These are phyloP conservation scores for Sceloporus undulatus DNA, from an alignment of 2,113 vertebrate species.

Conservation along the genomic window DNA sequence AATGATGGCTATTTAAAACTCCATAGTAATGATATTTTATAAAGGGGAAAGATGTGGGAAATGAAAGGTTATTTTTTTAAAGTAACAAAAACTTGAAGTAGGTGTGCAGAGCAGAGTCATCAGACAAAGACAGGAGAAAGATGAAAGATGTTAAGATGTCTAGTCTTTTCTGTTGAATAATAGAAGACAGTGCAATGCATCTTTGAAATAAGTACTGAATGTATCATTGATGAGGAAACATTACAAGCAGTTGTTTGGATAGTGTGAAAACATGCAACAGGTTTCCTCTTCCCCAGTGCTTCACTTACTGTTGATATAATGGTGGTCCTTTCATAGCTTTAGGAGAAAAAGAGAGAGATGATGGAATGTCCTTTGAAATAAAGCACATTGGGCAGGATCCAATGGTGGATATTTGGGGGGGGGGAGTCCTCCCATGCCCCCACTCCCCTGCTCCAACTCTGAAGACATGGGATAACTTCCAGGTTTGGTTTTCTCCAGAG, in stretches of 20 bases:
- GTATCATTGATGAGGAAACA: conserved; percentile 14
- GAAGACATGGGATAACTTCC: background rate
- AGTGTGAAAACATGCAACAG: background rate
- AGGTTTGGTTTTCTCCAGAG: background rate
- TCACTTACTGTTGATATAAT: conserved; percentile 2
- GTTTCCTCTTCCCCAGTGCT: conserved; percentile 17
- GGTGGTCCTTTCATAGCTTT: conserved; percentile 27
- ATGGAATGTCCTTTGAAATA: conserved; percentile 42
- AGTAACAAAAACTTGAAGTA: conserved; percentile 16
- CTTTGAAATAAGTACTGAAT: conserved; percentile 24
- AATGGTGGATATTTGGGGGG: background rate
- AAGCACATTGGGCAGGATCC: conserved; percentile 24
- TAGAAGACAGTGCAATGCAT: conserved; percentile 12
- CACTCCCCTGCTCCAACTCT: background rate
- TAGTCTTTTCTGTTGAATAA: conserved; percentile 24
- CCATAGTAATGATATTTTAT: background rate
- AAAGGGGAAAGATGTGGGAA: background rate
- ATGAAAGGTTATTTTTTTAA: conserved; percentile 28
- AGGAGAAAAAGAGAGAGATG: conserved; percentile 32
- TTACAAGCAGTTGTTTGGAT: conserved; percentile 30
- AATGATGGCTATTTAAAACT: background rate
- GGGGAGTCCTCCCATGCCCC: too few relatives aligned
- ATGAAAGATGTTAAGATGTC: conserved; percentile 35
- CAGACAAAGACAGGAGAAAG: conserved; percentile 20
- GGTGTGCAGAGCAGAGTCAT: background rate